Conservation (phyloP, 2,113 vertebrate species). For the Neotoma lepida region DNA sequence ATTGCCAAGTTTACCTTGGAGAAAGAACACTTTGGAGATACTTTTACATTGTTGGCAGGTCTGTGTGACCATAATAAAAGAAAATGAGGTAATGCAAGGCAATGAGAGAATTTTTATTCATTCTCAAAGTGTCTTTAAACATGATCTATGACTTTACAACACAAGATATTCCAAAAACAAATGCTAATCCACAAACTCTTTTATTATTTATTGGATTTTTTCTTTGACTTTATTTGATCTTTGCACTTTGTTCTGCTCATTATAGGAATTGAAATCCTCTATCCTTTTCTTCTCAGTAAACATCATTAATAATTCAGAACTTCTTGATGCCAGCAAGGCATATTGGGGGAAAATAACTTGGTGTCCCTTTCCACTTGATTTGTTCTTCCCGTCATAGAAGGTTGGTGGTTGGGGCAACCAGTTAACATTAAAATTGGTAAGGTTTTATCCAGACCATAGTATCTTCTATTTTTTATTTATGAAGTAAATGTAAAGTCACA, state of each 20-base stretch:
- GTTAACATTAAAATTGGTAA: constrained; percentile 36
- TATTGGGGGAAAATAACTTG: constrained; percentile 29
- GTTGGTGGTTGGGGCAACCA: background rate
- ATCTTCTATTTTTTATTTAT: background rate
- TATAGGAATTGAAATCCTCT: constrained; percentile 70
- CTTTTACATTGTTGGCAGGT: too few species aligned
- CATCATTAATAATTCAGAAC: constrained; percentile 77
- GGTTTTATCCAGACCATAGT: background rate
- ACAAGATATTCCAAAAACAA: constrained; percentile 63
- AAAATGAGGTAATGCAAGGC: background rate
- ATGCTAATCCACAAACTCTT: constrained; percentile 75
- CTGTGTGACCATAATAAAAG: background rate
- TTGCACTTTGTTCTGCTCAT: constrained; percentile 79
- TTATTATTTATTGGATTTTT: constrained; percentile 79
- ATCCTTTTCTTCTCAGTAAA: constrained; percentile 75
- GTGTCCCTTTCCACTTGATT: constrained; percentile 45
- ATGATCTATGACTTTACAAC: constrained; percentile 66
- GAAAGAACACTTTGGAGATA: background rate
- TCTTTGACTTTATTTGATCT: constrained; percentile 79
- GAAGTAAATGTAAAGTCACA: background rate
- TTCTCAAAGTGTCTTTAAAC: constrained; percentile 49
- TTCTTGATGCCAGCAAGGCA: constrained; percentile 41
- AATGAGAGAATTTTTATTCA: constrained; percentile 46
- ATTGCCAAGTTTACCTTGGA: background rate
- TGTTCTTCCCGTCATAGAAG: constrained; percentile 19